A percentile compares a stretch with the other conserved stretches of the same genome.
Conservation (phyloP, 1,140 invertebrate genomes). For the Cotesia glomerata region DNA sequence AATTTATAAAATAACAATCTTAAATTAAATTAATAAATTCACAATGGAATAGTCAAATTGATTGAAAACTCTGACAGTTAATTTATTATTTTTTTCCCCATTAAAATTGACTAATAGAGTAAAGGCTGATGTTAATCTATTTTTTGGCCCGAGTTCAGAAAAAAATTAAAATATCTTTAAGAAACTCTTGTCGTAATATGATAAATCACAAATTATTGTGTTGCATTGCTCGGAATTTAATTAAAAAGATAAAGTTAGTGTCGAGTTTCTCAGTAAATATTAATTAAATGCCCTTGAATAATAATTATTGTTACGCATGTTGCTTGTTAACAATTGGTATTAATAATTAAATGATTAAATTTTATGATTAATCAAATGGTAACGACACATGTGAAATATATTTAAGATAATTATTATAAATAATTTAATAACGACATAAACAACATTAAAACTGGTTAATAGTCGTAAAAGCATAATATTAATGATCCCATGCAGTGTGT, state of each 20-base stretch:
- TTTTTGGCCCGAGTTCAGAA: neutral
- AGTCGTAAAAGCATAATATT: neutral
- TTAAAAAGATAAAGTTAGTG: no score
- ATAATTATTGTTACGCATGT: neutral
- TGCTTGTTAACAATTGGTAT: neutral
- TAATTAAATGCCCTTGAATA: no score
- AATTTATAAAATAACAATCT: no score
- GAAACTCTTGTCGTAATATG: no score
- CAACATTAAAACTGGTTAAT: constrained; percentile 12
- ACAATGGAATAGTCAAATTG: no score
- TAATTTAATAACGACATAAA: constrained; percentile 8
- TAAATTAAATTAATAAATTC: no score
- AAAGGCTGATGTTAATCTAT: neutral
- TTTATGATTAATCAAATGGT: neutral
- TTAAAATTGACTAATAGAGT: neutral
- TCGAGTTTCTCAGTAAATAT: no score
- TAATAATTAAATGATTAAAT: neutral
- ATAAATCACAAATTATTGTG: no score
- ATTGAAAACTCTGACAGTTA: constrained; percentile 1
- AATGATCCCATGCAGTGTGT: neutral
- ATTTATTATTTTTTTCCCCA: neutral
- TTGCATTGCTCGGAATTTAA: no score
- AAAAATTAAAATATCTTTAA: no score
- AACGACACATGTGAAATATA: neutral
- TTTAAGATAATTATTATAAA: neutral